Percentiles rank a stretch among this genome's conserved stretches.
phyloP scores from a whole-genome alignment of 2,113 vertebrate species.

The Gnathonemus longibarbis region DNA sequence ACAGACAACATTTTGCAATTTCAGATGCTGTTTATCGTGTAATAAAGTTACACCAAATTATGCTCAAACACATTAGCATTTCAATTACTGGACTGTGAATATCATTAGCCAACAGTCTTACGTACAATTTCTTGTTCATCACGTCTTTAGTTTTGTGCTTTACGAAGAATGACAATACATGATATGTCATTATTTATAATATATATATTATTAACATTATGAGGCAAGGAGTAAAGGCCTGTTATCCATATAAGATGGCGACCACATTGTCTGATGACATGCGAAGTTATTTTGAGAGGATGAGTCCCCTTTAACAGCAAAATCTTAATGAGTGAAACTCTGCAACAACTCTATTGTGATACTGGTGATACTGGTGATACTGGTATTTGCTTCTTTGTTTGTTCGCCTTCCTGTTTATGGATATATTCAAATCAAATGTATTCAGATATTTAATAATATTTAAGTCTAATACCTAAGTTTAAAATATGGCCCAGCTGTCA shows the following conservation, averaged over 20 bases:
- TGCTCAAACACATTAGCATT: background rate
- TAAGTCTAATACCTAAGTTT: background rate
- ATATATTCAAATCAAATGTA: background rate
- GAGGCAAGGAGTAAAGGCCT: background rate
- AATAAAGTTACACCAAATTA: background rate
- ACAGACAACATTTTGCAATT: background rate
- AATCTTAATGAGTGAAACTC: background rate
- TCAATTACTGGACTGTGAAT: background rate
- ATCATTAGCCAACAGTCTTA: background rate
- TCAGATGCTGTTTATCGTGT: background rate
- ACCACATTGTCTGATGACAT: background rate
- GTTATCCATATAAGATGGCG: background rate
- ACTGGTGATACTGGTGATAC: background rate
- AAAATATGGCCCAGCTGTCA: background rate
- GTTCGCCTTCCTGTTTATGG: background rate
- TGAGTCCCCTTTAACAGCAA: background rate
- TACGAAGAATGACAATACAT: background rate
- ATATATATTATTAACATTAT: background rate
- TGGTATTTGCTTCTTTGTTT: background rate
- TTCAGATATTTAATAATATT: background rate
- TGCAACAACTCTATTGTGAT: background rate
- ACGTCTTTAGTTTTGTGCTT: background rate
- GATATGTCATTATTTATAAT: background rate
- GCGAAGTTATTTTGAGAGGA: background rate
- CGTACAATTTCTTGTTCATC: background rate